Evolutionary conservation across 1,140 invertebrate genomes (phyloP).

Genomic region (Delia radicum): DNA sequence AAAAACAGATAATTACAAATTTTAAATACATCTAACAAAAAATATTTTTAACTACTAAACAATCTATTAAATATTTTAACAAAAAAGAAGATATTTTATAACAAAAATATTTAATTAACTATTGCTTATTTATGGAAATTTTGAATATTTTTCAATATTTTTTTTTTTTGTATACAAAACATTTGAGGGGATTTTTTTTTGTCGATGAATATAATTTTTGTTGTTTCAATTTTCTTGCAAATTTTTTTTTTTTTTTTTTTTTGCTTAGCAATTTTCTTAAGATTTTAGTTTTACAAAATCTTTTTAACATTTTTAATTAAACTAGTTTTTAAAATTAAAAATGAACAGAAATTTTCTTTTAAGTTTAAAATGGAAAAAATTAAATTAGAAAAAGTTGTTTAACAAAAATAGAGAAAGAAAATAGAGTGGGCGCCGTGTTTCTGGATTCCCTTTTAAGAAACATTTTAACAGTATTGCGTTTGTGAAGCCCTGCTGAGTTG

Average conservation of each 20-base stretch:
- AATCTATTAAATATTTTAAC: too few relatives aligned
- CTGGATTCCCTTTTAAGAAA: slow-evolving; percentile 16
- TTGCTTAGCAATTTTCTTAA: neutral
- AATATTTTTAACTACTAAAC: too few relatives aligned
- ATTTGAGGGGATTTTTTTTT: neutral
- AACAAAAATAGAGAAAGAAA: neutral
- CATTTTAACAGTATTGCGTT: slow-evolving; percentile 16
- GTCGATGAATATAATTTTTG: neutral
- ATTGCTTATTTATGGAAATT: neutral
- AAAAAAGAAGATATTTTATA: neutral
- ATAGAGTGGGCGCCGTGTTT: slow-evolving; percentile 1
- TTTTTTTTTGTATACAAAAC: neutral
- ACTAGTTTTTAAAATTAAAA: neutral
- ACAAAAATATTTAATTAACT: too few relatives aligned
- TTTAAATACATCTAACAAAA: too few relatives aligned
- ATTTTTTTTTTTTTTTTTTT: neutral
- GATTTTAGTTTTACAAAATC: too few relatives aligned
- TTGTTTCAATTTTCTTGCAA: neutral
- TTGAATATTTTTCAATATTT: neutral
- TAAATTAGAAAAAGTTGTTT: neutral
- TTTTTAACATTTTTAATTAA: too few relatives aligned
- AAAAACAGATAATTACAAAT: too few relatives aligned
- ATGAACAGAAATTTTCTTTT: neutral
- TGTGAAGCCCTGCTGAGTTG: slow-evolving; percentile 15
- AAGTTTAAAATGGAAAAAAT: neutral